Evolutionary conservation across 2,113 vertebrate genomes (phyloP).

Genomic region (Bothrops jararaca): DNA sequence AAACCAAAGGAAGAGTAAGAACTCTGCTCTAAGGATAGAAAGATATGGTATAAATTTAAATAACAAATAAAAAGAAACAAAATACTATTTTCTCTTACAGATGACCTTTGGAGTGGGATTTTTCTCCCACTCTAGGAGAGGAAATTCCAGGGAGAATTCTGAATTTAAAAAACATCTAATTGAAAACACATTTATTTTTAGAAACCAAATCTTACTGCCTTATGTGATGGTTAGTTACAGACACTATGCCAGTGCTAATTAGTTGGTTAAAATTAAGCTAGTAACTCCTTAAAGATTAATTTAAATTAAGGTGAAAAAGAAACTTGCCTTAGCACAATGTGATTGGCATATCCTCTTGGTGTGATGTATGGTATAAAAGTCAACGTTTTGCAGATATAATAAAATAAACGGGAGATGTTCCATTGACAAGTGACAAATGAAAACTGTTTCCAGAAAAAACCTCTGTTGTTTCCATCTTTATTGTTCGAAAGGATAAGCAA

Average conservation of each 20-base stretch:
- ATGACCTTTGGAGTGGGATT: neutral
- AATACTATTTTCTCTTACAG: neutral
- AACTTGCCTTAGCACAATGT: neutral
- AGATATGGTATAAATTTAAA: neutral
- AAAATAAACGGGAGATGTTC: neutral
- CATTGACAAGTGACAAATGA: neutral
- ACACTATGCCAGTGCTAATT: neutral
- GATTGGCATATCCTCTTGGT: neutral
- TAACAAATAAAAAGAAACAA: neutral
- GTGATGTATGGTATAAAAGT: neutral
- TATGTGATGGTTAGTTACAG: neutral
- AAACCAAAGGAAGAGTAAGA: neutral
- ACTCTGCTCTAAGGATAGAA: neutral
- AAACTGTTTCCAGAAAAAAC: neutral
- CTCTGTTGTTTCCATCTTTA: neutral
- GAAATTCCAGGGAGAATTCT: neutral
- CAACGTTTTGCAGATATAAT: neutral
- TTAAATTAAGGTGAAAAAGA: neutral
- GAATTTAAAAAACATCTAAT: neutral
- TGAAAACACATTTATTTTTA: neutral
- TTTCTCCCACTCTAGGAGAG: neutral
- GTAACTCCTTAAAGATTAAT: neutral
- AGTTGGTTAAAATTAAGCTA: neutral
- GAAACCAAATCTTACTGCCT: neutral
- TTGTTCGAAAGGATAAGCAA: neutral